Percentiles rank a stretch among this genome's conserved stretches.
Conservation (phyloP, 2,888 invertebrate species). For the Ormyrus labotus region DNA sequence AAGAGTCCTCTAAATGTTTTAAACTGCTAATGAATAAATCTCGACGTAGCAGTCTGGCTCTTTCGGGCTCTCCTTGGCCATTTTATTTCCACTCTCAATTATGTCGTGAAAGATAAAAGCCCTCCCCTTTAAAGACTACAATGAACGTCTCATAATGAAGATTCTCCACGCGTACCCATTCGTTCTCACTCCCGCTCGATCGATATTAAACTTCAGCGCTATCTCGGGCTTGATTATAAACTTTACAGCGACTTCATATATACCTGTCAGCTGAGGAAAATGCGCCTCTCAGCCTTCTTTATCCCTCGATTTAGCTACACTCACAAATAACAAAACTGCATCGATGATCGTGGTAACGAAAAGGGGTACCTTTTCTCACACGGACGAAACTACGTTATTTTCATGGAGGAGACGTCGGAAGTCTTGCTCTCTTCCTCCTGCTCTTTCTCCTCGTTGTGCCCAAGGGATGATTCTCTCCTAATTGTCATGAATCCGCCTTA, state of each 20-base stretch:
- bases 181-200: slow-evolving; percentile 5
- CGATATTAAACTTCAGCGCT: slow-evolving; percentile 33
- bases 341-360: too few species aligned
- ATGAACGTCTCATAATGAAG: slow-evolving; percentile 50
- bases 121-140: slow-evolving; percentile 40
- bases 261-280: slow-evolving; percentile 16
- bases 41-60: background rate
- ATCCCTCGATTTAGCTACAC: background rate
- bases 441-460: slow-evolving; percentile 39
- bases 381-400: too few species aligned
- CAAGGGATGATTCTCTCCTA: slow-evolving; percentile 59
- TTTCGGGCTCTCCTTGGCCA: background rate
- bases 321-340: background rate
- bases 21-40: slow-evolving; percentile 30
- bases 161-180: slow-evolving; percentile 35
- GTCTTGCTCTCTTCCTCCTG: slow-evolving; percentile 6
- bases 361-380: too few species aligned
- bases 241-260: background rate
- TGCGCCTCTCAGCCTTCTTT: background rate
- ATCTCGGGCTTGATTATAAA: slow-evolving; percentile 34
- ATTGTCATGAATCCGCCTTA: slow-evolving; percentile 60
- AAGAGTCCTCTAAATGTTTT: slow-evolving; percentile 12
- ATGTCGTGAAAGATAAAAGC: slow-evolving; percentile 45
- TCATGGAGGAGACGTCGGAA: background rate
- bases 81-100: slow-evolving; percentile 48